phyloP scores from a whole-genome alignment of 2,797 vertebrate genomes.

The Hafferia zeledoni region DNA sequence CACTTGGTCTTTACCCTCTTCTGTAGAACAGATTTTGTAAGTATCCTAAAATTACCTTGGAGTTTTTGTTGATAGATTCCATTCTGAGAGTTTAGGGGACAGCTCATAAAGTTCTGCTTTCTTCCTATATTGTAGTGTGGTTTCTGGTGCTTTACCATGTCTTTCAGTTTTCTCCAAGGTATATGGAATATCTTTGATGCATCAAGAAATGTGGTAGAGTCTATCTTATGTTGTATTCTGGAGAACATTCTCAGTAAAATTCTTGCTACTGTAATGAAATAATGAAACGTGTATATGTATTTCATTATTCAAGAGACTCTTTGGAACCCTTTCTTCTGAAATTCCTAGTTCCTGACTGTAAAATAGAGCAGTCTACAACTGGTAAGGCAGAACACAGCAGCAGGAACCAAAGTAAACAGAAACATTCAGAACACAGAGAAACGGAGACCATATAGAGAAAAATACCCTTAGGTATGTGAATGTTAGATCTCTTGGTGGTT shows the following conservation, averaged over 20 bases:
- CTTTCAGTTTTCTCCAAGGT: not conserved
- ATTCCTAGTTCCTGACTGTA: not conserved
- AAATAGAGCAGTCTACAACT: not conserved
- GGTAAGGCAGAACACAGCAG: not conserved
- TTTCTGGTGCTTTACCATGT: not conserved
- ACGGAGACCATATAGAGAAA: not conserved
- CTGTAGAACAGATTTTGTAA: not conserved
- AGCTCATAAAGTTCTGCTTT: not conserved
- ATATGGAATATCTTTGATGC: not conserved
- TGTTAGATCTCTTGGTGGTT: not conserved
- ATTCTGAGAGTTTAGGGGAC: not conserved
- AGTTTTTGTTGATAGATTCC: not conserved
- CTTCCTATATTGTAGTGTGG: not conserved
- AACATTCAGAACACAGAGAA: not conserved
- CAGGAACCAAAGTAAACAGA: not conserved
- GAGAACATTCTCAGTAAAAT: not conserved
- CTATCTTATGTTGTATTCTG: not conserved
- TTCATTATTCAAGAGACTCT: not conserved
- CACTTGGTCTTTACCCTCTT: not conserved
- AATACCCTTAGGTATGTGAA: not conserved
- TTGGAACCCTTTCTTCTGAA: not conserved
- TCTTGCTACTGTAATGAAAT: not conserved
- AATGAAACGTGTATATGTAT: not conserved
- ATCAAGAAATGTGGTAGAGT: not conserved
- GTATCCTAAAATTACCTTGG: not conserved